Evolutionary conservation across 2,113 vertebrate genomes (phyloP).

Genomic region (Rhodinocichla rosea): DNA sequence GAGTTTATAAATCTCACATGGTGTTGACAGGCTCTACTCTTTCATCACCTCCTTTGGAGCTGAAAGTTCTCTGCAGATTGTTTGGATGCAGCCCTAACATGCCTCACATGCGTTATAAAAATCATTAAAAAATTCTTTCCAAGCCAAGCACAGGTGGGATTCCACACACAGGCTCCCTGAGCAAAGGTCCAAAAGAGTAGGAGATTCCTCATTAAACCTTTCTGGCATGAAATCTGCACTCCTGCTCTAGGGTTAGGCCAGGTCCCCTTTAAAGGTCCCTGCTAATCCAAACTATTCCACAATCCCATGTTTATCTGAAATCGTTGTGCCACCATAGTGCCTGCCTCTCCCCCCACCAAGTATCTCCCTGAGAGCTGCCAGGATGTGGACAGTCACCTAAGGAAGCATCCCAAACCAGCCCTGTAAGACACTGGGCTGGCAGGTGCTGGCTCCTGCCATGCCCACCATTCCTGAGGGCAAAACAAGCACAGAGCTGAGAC

Average conservation of each 20-base stretch:
- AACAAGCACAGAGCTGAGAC: not conserved
- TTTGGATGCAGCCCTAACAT: not conserved
- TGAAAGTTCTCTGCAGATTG: not conserved
- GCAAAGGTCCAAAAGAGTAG: not conserved
- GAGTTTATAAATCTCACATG: not conserved
- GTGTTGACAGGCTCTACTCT: not conserved
- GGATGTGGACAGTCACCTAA: not conserved
- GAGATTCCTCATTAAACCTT: not conserved
- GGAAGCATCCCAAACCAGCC: not conserved
- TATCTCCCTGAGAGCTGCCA: not conserved
- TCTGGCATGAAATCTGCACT: not conserved
- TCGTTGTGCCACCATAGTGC: fast-evolving
- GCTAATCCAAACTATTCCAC: not conserved
- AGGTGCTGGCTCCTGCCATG: not conserved
- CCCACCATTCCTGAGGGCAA: not conserved
- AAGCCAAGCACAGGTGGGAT: not conserved
- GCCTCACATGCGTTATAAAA: not conserved
- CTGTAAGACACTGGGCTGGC: not conserved
- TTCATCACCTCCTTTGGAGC: not conserved
- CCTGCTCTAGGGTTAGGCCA: not conserved
- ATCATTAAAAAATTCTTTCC: not conserved
- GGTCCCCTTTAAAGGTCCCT: not conserved
- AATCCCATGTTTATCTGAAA: not conserved
- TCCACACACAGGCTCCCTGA: not conserved
- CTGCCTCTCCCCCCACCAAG: fast-evolving